These are phyloP conservation scores for Dendroctonus valens DNA, from an alignment of 1,140 invertebrate species.

Conservation along the genomic window DNA sequence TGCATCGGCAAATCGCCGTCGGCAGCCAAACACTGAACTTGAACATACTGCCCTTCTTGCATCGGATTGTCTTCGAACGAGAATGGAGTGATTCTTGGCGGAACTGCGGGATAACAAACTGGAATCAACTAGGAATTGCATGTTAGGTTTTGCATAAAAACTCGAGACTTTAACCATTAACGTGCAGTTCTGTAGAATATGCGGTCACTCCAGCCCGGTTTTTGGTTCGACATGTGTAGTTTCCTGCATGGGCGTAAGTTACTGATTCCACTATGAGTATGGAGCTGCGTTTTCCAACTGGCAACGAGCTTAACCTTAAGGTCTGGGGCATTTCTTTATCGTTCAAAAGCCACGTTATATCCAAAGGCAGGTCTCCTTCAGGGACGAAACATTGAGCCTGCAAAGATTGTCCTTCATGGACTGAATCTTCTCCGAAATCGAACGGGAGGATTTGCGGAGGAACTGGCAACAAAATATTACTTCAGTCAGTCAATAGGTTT, in stretches of 20 bases:
- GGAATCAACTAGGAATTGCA: not conserved
- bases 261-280: conserved; percentile 72
- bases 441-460: conserved; percentile 72
- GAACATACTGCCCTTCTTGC: conserved; percentile 51
- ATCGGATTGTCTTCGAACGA: conserved; percentile 61
- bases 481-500: too few species aligned
- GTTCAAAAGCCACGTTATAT: conserved; percentile 62
- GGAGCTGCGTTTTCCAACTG: conserved; percentile 47
- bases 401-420: conserved; percentile 66
- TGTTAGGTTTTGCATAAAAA: not conserved
- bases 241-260: conserved; percentile 68
- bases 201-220: conserved; percentile 72
- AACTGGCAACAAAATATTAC: conserved; percentile 46
- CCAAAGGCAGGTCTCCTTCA: conserved; percentile 68
- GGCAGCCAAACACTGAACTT: conserved; percentile 43
- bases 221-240: conserved; percentile 76
- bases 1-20: conserved; percentile 45
- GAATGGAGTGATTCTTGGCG: conserved; percentile 67
- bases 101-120: conserved; percentile 35
- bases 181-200: conserved; percentile 65
- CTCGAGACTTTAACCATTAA: conserved; percentile 56
- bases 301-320: too few species aligned
- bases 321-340: conserved; percentile 44
- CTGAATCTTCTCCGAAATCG: conserved; percentile 66
- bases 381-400: conserved; percentile 62